A percentile compares a stretch with the other conserved stretches of the same genome.
These are phyloP conservation scores for Cataglyphis cursor DNA, from an alignment of 2,888 invertebrate species.

Conservation along the genomic window DNA sequence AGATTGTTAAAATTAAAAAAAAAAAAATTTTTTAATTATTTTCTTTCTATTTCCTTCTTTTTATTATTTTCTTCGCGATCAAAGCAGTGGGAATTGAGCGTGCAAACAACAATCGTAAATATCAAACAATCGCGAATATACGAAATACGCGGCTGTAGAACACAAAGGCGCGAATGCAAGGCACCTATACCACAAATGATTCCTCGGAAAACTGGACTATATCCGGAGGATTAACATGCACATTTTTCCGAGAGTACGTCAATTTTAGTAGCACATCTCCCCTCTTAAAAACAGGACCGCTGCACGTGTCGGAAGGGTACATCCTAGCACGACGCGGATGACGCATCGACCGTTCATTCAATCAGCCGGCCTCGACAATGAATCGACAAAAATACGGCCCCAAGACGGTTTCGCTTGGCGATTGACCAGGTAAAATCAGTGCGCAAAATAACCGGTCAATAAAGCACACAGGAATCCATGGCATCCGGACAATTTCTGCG, in stretches of 20 bases:
- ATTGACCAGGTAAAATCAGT: conserved; percentile 56
- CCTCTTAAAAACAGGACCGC: background rate
- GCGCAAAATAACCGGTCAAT: conserved; percentile 67
- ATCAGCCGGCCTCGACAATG: conserved; percentile 24
- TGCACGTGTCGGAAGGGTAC: background rate
- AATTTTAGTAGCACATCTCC: conserved; percentile 6
- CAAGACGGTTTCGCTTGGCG: conserved; percentile 38
- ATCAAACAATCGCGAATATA: background rate
- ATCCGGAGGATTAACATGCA: conserved; percentile 21
- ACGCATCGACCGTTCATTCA: conserved; percentile 50
- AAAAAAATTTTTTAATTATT: background rate
- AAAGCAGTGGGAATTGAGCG: background rate
- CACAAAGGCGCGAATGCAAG: conserved; percentile 7
- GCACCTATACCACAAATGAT: background rate
- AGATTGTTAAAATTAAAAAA: background rate
- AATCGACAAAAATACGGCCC: conserved; percentile 19
- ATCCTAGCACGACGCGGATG: conserved; percentile 6
- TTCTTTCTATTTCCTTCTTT: background rate
- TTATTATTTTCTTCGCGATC: background rate
- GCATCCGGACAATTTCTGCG: conserved; percentile 62
- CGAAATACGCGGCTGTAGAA: background rate
- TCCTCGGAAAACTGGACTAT: conserved; percentile 29
- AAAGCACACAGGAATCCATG: conserved; percentile 62
- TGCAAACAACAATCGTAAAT: background rate
- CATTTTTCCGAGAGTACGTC: conserved; percentile 9